phyloP scores from a whole-genome alignment of 2,113 vertebrate species.

The Cheilinus undulatus region DNA sequence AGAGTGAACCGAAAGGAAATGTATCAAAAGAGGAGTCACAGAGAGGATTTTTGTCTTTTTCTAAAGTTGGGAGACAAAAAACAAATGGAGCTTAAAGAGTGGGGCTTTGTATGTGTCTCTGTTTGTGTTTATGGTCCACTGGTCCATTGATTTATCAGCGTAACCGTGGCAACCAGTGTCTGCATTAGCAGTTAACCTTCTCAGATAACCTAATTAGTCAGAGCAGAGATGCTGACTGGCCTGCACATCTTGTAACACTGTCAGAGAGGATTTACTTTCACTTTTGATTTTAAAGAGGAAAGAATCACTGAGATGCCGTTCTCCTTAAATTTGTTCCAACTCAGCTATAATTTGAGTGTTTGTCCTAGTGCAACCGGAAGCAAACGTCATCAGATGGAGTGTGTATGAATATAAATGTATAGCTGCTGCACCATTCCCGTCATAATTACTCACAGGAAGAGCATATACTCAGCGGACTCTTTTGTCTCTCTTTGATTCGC shows the following conservation, averaged over 20 bases:
- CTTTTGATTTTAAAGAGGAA: not conserved
- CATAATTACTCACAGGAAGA: conserved; percentile 26
- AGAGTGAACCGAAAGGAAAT: not conserved
- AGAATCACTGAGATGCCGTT: not conserved
- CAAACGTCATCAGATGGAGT: not conserved
- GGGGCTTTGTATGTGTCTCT: not conserved
- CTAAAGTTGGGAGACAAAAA: not conserved
- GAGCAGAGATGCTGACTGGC: conserved; percentile 2
- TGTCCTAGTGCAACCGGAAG: not conserved
- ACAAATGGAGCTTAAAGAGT: no score
- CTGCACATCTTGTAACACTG: not conserved
- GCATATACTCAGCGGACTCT: not conserved
- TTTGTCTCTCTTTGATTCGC: conserved; percentile 20
- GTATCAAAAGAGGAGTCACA: not conserved
- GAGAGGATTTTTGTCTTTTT: not conserved
- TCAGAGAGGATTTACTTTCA: not conserved
- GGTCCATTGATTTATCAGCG: conserved; percentile 31
- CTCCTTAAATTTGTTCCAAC: not conserved
- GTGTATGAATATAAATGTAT: not conserved
- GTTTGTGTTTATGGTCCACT: not conserved
- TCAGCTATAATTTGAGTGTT: not conserved
- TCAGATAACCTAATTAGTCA: conserved; percentile 34
- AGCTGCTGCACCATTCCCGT: not conserved
- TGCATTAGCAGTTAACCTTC: conserved; percentile 54
- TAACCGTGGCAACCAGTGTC: conserved; percentile 56